Evolutionary conservation across 1,140 invertebrate genomes (phyloP), one percentile per base, ranked within the genome.

Genomic region (Psilanteris sp.): DNA sequence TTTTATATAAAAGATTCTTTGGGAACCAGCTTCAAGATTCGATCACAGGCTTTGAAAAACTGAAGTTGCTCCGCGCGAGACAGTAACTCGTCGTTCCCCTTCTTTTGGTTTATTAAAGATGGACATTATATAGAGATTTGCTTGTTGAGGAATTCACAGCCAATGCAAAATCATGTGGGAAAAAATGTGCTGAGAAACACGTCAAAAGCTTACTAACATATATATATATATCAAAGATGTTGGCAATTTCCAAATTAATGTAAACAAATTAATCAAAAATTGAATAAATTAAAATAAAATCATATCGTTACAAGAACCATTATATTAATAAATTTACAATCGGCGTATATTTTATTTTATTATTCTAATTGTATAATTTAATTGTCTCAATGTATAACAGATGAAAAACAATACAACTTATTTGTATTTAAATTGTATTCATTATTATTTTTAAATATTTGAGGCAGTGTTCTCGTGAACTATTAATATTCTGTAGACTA

Each of bases 21-120:
- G 86, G 86, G 85, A 88, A 88, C 86, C 80, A 52, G 78, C 61
- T 48, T 79, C 62, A 87, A 88, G 86, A 88, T 88, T 86, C 83
- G 85, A 86, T 88, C 86, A 88, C 86, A 88, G 81, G 79, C 79
- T 79, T 78, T 55, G 26, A 37, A 73, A 77, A 73, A 41, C 61
- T 71, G 72, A 73, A 79, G 68, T 79, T 50, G 70, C 52, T 34
- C 48, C 34, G 71, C 70, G 44, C 44, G 52, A 70, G 71, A 78
- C 64, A 78, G 66, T 62, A 55, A 66, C 68, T 57, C 64, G 76
- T 78, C 70, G 71, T 59, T 22, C 68, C 71, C 50, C 55, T 44
- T 46, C 31, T 50, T 48, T 26, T 54, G 70, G 61, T 73, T 70
- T 59, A 72, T 61, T 41, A 68, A 76, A 68, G 50, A 70, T 41